Conservation (phyloP, 2,113 vertebrate genomes). For the Mastomys natalensis region DNA sequence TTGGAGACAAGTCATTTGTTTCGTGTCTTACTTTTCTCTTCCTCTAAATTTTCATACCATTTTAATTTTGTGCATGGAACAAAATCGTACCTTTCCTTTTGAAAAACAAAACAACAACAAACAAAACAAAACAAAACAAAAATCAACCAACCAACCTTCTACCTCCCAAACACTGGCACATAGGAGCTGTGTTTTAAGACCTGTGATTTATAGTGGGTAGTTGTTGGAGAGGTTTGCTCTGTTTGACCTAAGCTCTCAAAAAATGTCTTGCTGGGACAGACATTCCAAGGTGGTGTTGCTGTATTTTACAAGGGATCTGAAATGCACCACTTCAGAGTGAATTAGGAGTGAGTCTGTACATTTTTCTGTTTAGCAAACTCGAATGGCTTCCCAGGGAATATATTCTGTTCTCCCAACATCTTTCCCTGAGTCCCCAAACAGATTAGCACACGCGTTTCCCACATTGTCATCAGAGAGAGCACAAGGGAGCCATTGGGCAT, state of each 20-base stretch:
- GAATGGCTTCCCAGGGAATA: slow-evolving; percentile 85
- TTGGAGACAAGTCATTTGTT: background rate
- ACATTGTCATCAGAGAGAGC: slow-evolving; percentile 66
- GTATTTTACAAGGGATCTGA: slow-evolving; percentile 81
- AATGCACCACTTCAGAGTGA: slow-evolving; percentile 81
- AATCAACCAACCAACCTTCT: too few relatives aligned
- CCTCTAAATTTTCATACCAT: background rate
- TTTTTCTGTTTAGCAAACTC: slow-evolving; percentile 79
- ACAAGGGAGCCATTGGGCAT: slow-evolving; percentile 3
- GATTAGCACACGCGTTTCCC: slow-evolving; percentile 72
- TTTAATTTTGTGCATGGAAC: slow-evolving; percentile 54
- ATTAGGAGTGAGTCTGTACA: slow-evolving; percentile 82
- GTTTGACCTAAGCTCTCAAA: slow-evolving; percentile 56
- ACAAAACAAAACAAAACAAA: background rate
- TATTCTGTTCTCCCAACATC: slow-evolving; percentile 76
- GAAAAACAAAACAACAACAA: background rate
- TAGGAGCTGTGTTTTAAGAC: slow-evolving; percentile 16
- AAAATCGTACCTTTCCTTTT: background rate
- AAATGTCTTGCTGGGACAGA: slow-evolving; percentile 71
- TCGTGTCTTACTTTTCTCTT: background rate
- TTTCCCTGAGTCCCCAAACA: slow-evolving; percentile 84
- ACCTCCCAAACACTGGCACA: background rate
- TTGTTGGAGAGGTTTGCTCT: background rate
- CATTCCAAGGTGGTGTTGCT: slow-evolving; percentile 58
- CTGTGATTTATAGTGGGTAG: slow-evolving; percentile 59